Evolutionary conservation across 2,113 vertebrate genomes (phyloP).

Genomic region (Talpa occidentalis): DNA sequence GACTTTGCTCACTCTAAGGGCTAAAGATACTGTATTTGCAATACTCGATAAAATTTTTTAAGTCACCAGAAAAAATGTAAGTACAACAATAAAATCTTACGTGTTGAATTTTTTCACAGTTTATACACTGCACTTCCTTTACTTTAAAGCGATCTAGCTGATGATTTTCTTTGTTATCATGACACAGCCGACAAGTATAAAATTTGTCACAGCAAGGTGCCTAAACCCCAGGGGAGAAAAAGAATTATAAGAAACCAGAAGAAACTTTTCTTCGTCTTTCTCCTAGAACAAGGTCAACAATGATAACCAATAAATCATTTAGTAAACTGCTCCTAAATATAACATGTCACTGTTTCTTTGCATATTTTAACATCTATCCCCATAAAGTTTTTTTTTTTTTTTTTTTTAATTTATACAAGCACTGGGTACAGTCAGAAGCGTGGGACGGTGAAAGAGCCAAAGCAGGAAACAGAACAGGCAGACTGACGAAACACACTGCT

Average conservation of each 20-base stretch:
- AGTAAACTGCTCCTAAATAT: not conserved
- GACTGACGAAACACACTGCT: too few relatives aligned
- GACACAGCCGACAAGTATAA: constrained; percentile 95
- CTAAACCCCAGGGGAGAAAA: constrained; percentile 80
- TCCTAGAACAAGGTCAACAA: constrained; percentile 14
- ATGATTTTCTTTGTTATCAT: constrained; percentile 93
- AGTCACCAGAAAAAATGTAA: not conserved
- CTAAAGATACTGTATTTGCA: not conserved
- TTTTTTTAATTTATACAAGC: too few relatives aligned
- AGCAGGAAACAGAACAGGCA: too few relatives aligned
- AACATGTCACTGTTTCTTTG: not conserved
- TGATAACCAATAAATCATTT: not conserved
- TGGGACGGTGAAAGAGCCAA: too few relatives aligned
- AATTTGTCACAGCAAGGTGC: constrained; percentile 96
- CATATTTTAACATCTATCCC: constrained; percentile 5
- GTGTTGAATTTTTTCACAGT: constrained; percentile 90
- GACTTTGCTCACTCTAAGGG: not conserved
- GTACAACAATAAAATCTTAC: constrained; percentile 82
- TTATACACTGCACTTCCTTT: constrained; percentile 91
- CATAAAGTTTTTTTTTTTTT: too few relatives aligned
- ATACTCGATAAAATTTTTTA: constrained; percentile 28
- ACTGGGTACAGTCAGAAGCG: too few relatives aligned
- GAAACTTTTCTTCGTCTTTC: not conserved
- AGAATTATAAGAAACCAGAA: not conserved
- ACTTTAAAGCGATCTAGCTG: constrained; percentile 95